Evolutionary conservation across 1,140 invertebrate species (phyloP), one percentile per base, ranked within the genome.

Genomic region (Macrosteles quadrilineatus): DNA sequence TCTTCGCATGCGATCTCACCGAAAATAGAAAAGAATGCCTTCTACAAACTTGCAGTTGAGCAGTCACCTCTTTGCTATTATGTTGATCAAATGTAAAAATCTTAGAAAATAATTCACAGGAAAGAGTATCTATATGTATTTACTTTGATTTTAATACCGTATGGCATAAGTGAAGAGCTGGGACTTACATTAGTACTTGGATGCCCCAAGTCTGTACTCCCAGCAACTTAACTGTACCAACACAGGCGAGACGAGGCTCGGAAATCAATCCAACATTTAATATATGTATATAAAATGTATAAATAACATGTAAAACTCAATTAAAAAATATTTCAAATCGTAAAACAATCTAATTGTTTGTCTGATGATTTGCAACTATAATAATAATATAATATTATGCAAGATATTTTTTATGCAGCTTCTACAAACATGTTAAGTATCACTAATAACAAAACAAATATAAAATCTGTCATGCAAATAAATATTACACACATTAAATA

Each of bases 11-110:
- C 2, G 21, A 4, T n/a, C n/a, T n/a, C n/a, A n/a, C 47, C 47
- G 27, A 14, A 36, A 36, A 6, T 27, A 59, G 55, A 59, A 59
- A 59, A 59, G 55, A 59, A 59, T 59, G 55, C 55, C 55, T 59
- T 29, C 12, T 59, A 14, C 47, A 50, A 50, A n/a, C 47, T 17
- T 3, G 21, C n/a, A 3, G 4, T 21, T 11, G 14, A 19, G 21
- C 36, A 50, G 4, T 50, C 4, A 50, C n/a, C 21, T 50, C 47
- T 11, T 50, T n/a, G n/a, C n/a, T n/a, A n/a, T n/a, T n/a, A n/a
- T n/a, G n/a, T n/a, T n/a, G n/a, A n/a, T n/a, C n/a, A n/a, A 50
- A 50, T 50, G n/a, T 4, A 50, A 50, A 9, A 50, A 50, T 36
- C 4, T 36, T 36, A 36, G 32, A 36, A 14, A 36, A 36, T 36